Percentiles rank a stretch among this genome's conserved stretches.
These are phyloP conservation scores for Caenorhabditis panamensis DNA, from an alignment of 2,888 invertebrate genomes.

Conservation along the genomic window DNA sequence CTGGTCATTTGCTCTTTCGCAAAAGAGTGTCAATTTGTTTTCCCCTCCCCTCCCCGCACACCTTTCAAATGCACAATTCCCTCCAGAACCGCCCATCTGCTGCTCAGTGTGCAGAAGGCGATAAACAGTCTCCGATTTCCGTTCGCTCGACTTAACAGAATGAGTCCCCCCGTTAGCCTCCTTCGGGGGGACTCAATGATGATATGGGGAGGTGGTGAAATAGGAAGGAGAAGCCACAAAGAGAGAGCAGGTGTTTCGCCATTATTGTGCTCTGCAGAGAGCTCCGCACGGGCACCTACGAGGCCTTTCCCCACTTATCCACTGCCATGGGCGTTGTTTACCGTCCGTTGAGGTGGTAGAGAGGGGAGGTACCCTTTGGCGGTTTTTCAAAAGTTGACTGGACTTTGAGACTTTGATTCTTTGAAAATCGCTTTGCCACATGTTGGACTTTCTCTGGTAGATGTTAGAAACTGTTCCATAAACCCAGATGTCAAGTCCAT, in stretches of 20 bases:
- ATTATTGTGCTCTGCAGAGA: conserved; percentile 2
- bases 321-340: too few relatives aligned
- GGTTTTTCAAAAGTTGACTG: too few relatives aligned
- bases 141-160: neutral
- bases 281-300: too few relatives aligned
- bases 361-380: too few relatives aligned
- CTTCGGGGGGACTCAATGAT: neutral
- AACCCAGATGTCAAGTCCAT: too few relatives aligned
- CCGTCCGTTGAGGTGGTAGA: too few relatives aligned
- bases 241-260: conserved; percentile 4
- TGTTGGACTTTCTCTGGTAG: too few relatives aligned
- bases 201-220: neutral
- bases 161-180: neutral
- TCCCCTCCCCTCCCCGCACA: neutral
- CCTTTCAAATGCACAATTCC: neutral
- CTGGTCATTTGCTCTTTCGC: neutral
- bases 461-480: too few relatives aligned
- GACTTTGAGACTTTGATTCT: too few relatives aligned
- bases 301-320: too few relatives aligned
- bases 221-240: neutral
- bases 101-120: neutral
- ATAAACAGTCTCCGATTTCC: conserved; percentile 5
- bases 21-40: neutral
- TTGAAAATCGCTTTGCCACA: too few relatives aligned
- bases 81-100: neutral